Base-by-base conservation (phyloP, 2,113 vertebrate genomes). In the Zapornia atra region DNA sequence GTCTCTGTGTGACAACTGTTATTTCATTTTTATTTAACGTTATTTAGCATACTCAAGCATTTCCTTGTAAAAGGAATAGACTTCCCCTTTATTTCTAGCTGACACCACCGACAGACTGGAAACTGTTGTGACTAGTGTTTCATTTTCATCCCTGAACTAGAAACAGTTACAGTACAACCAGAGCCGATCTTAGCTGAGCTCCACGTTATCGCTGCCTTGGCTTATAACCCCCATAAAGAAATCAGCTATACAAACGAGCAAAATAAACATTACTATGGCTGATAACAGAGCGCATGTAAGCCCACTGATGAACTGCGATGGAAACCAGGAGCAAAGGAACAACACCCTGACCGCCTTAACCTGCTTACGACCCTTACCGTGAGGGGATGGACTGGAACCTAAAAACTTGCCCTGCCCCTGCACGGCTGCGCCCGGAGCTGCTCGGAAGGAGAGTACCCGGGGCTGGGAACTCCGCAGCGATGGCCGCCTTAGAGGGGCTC, bases 381-480 rank as follows among this genome's bases (percentile, higher is more conserved):
- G n/a, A 5, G 24, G 28, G 21, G 13, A 5, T 3, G 33, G 14
- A 31, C 18, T 15, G 9, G n/a, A 16, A 21, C 24, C 19, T 15
- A 8, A 46, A 17, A 57, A 2, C 7, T 1, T 1, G 40, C 10
- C 77, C 34, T 15, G 26, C 8, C 71, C 42, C 1, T 6, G 3
- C 3, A 8, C 7, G 42, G 33, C 33, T 2, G 4, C 8, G 4
- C 46, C 1, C 1, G 13, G 46, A 33, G n/a, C 4, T 5, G 9
- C 5, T 11, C 24, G 3, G 33, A 12, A 14, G 40, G 5, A 19
- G 6, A 16, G 20, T 10, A 17, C 10, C 34, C 18, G 77, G 28
- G 16, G 4, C 12, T 2, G 40, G 63, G 21, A n/a, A 15, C 59
- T 5, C 42, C 19, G 44, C 53, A 28, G 18, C 36, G 28, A 10